Evolutionary conservation across 2,797 vertebrate genomes (phyloP).

Genomic region (Acanthurus leucopareius): DNA sequence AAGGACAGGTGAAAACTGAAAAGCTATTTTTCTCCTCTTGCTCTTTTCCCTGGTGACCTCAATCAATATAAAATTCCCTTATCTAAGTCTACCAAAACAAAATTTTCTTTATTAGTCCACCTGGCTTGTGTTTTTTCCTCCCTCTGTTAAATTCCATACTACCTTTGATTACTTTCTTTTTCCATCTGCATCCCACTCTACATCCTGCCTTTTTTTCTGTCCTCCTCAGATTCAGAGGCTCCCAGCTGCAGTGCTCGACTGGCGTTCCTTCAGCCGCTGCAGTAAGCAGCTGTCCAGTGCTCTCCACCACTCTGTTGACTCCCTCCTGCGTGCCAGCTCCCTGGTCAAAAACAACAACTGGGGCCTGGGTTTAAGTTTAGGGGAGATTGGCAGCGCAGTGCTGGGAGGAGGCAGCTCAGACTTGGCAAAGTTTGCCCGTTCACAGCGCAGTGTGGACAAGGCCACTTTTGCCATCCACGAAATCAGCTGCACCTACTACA

Average conservation of each 20-base stretch:
- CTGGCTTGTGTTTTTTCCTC: neutral
- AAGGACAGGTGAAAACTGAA: constrained; percentile 69
- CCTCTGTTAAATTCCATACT: neutral
- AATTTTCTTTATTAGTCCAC: neutral
- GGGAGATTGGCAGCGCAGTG: constrained; percentile 73
- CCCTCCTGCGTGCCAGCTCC: constrained; percentile 84
- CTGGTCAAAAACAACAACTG: constrained; percentile 85
- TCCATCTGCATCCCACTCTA: neutral
- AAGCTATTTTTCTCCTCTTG: neutral
- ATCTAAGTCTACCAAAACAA: no score
- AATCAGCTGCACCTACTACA: constrained; percentile 86
- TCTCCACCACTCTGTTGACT: constrained; percentile 86
- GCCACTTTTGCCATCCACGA: constrained; percentile 87
- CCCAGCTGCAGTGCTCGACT: constrained; percentile 84
- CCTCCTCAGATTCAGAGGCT: constrained; percentile 81
- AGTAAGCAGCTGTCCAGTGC: constrained; percentile 86
- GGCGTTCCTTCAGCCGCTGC: constrained; percentile 85
- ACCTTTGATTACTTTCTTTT: constrained; percentile 6
- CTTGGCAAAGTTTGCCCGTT: constrained; percentile 83
- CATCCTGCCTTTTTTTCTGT: constrained; percentile 27
- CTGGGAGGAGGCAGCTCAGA: constrained; percentile 86
- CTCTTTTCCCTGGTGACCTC: neutral
- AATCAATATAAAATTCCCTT: neutral
- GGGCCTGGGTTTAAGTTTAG: constrained; percentile 80
- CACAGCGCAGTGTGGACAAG: constrained; percentile 84